Evolutionary conservation across 2,797 vertebrate species (phyloP).

Genomic region (Neopelma chrysocephalum): DNA sequence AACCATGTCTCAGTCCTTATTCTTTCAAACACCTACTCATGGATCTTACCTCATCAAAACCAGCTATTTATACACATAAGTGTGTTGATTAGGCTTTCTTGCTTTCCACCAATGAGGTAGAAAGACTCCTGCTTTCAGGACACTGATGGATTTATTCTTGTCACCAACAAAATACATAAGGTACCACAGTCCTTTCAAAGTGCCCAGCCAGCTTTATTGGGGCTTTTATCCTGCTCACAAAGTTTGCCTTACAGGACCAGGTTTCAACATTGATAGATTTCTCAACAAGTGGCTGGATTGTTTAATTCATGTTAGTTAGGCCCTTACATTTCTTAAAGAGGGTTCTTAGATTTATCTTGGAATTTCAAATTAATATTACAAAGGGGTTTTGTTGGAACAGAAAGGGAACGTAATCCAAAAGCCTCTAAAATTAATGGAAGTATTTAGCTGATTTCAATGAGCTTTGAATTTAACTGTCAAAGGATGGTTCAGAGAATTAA

Average conservation of each 20-base stretch:
- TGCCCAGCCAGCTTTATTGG: background rate
- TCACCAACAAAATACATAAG: background rate
- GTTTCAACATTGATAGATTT: background rate
- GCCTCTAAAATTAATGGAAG: background rate
- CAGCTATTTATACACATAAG: background rate
- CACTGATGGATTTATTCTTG: background rate
- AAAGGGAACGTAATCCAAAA: background rate
- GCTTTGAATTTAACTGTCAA: background rate
- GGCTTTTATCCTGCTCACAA: conserved; percentile 18
- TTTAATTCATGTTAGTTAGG: background rate
- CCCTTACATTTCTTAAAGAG: background rate
- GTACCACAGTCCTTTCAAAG: background rate
- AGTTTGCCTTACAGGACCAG: background rate
- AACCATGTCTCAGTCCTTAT: background rate
- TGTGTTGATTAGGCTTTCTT: background rate
- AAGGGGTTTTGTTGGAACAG: background rate
- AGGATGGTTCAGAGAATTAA: background rate
- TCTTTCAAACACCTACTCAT: background rate
- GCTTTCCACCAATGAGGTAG: background rate
- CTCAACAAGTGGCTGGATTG: conserved; percentile 2
- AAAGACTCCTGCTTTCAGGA: background rate
- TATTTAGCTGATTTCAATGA: background rate
- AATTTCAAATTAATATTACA: background rate
- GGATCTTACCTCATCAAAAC: background rate
- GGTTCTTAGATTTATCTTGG: background rate